Conservation (phyloP, 1,140 invertebrate species). For the Apis laboriosa region DNA sequence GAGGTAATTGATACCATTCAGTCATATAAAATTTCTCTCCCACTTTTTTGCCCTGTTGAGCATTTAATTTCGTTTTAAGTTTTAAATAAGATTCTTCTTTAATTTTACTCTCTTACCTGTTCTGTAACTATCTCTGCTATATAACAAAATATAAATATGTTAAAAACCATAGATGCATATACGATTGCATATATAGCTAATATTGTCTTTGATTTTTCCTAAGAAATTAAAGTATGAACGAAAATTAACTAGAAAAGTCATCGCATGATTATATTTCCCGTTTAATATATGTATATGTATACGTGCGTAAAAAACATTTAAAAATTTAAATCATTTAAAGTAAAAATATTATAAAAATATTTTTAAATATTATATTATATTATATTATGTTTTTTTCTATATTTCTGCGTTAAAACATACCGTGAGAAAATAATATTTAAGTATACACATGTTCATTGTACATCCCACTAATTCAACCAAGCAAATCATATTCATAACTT, state of each 20-base stretch:
- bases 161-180: conserved; percentile 61
- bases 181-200: conserved; percentile 59
- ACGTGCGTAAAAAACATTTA: too few species aligned
- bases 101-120: conserved; percentile 49
- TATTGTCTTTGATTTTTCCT: conserved; percentile 59
- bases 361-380: background rate
- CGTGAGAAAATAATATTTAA: conserved; percentile 70
- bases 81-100: background rate
- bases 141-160: conserved; percentile 71
- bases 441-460: conserved; percentile 67
- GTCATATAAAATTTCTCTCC: conserved; percentile 60
- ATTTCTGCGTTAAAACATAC: conserved; percentile 42
- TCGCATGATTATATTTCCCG: too few species aligned
- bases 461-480: conserved; percentile 68
- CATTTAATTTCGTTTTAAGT: background rate
- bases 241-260: background rate
- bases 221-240: background rate
- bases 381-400: background rate
- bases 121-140: conserved; percentile 63
- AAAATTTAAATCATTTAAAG: too few species aligned
- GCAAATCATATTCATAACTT: conserved; percentile 62
- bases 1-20: conserved; percentile 62
- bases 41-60: conserved; percentile 55
- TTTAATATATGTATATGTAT: background rate
- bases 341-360: background rate